Evolutionary conservation across 1,140 invertebrate genomes (phyloP).

Genomic region (Achroia grisella): DNA sequence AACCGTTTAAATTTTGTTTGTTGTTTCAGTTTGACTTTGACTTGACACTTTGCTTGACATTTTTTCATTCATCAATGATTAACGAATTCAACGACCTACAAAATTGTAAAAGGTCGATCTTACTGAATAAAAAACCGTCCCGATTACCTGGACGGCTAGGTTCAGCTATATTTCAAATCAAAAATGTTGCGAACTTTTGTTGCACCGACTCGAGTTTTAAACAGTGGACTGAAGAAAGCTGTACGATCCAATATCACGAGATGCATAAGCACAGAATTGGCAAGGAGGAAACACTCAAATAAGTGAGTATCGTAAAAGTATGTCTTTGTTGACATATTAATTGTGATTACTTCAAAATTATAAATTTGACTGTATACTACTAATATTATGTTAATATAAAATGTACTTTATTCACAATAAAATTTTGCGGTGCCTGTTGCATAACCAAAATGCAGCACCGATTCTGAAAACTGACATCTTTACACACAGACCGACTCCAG

Average conservation of each 20-base stretch:
- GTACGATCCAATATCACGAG: constrained; percentile 74
- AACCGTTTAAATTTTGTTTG: too few species aligned
- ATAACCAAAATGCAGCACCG: constrained; percentile 53
- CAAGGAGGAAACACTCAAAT: constrained; percentile 76
- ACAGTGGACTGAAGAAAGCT: constrained; percentile 74
- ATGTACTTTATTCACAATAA: constrained; percentile 6
- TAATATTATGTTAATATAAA: not conserved
- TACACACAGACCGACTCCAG: constrained; percentile 12
- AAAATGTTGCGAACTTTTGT: constrained; percentile 79
- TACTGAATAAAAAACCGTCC: constrained; percentile 49
- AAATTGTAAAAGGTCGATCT: constrained; percentile 65
- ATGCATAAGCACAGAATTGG: constrained; percentile 76
- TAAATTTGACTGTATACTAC: not conserved
- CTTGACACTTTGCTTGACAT: too few species aligned
- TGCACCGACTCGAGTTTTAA: constrained; percentile 78
- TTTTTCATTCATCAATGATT: not conserved
- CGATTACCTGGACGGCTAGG: constrained; percentile 52
- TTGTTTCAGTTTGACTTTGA: too few species aligned
- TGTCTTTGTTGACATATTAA: constrained; percentile 14
- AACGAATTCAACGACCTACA: constrained; percentile 60
- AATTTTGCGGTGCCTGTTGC: constrained; percentile 39
- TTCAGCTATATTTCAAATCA: constrained; percentile 34
- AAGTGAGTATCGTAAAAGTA: too few species aligned
- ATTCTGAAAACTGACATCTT: constrained; percentile 31
- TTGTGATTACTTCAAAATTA: constrained; percentile 1